Evolutionary conservation across 1,140 invertebrate genomes (phyloP).

Genomic region (Temnothorax curvispinosus): DNA sequence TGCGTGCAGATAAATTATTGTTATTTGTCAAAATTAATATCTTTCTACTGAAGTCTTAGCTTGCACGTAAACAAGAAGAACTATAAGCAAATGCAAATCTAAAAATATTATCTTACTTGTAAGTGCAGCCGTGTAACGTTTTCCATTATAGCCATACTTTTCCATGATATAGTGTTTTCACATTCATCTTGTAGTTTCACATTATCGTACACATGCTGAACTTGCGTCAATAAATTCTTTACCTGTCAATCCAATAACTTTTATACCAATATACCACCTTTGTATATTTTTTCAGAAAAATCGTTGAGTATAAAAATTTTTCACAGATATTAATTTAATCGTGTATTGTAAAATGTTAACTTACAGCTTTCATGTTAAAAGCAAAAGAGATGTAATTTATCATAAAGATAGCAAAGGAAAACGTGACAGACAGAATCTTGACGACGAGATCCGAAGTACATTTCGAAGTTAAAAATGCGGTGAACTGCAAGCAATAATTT

Average conservation of each 20-base stretch:
- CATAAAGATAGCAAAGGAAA: not conserved
- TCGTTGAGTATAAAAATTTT: not conserved
- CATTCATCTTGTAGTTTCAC: not conserved
- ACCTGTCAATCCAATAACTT: not conserved
- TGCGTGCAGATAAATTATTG: not conserved
- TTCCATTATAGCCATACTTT: not conserved
- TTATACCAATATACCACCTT: not conserved
- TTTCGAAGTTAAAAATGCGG: not conserved
- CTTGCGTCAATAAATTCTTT: conserved; percentile 3
- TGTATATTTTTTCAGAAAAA: not conserved
- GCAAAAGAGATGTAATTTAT: not conserved
- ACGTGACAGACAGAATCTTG: not conserved
- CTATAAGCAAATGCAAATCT: not conserved
- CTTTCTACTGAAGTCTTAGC: no score
- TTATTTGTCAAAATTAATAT: not conserved
- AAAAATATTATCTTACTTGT: not conserved
- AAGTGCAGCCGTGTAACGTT: not conserved
- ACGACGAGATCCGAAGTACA: not conserved
- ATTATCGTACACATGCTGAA: not conserved
- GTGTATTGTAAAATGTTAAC: not conserved
- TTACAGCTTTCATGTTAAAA: not conserved
- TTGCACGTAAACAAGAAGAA: not conserved
- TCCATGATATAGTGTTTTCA: conserved; percentile 6
- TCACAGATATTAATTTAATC: no score
- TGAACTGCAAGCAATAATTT: no score